Evolutionary conservation across 1,140 invertebrate species (phyloP).

Genomic region (Chrysopa pallens): DNA sequence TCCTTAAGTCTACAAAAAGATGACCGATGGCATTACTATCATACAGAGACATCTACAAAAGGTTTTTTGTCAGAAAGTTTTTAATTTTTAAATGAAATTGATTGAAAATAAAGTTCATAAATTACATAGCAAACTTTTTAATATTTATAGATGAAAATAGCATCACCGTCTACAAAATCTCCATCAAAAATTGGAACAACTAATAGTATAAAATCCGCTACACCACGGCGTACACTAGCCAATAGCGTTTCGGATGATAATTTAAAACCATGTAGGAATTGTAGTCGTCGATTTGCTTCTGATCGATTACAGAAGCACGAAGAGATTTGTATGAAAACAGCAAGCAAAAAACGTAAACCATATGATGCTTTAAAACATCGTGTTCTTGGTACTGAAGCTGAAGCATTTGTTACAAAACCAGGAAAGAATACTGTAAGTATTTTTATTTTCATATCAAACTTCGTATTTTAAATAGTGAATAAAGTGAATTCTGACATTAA

Average conservation of each 20-base stretch:
- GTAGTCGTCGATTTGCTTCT: constrained; percentile 51
- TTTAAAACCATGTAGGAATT: constrained; percentile 38
- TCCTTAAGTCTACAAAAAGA: no score
- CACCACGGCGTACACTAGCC: constrained; percentile 14
- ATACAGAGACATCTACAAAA: no score
- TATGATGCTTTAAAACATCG: constrained; percentile 76
- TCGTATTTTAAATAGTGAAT: no score
- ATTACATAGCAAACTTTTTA: no score
- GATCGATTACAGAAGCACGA: constrained; percentile 69
- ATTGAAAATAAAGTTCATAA: no score
- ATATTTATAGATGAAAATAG: background rate
- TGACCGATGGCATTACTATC: no score
- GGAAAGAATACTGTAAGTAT: constrained; percentile 5
- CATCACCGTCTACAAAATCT: constrained; percentile 1
- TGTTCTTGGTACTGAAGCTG: constrained; percentile 72
- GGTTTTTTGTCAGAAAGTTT: no score
- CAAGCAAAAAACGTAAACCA: constrained; percentile 61
- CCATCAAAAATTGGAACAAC: constrained; percentile 9
- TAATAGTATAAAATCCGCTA: constrained; percentile 12
- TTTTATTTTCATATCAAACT: no score
- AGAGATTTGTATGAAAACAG: constrained; percentile 58
- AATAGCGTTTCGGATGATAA: constrained; percentile 15
- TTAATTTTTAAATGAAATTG: no score
- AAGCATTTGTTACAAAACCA: constrained; percentile 34
- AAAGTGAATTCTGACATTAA: no score